These are phyloP conservation scores for Salvator merianae DNA, from an alignment of 2,113 vertebrate genomes.

Conservation along the genomic window DNA sequence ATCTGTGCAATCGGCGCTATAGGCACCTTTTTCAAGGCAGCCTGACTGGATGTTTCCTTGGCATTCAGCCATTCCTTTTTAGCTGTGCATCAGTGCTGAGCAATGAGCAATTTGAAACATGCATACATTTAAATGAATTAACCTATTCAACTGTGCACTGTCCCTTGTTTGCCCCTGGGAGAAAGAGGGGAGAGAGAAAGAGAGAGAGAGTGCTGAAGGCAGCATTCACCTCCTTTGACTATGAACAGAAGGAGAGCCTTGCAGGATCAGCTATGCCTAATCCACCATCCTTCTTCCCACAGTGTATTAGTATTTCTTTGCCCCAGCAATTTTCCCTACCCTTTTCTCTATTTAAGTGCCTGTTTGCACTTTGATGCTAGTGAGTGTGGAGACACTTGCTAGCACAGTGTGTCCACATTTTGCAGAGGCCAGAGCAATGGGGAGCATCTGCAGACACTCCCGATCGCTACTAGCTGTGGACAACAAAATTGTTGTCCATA, in stretches of 20 bases:
- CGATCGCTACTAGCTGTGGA: too few species aligned
- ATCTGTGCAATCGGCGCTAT: background rate
- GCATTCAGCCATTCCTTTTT: slow-evolving; percentile 22
- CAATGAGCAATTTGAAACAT: slow-evolving; percentile 23
- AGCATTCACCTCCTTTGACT: background rate
- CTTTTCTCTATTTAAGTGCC: background rate
- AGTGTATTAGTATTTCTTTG: background rate
- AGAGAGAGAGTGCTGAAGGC: background rate
- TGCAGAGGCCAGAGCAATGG: too few species aligned
- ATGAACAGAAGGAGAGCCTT: too few species aligned
- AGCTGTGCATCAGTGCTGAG: slow-evolving; percentile 14
- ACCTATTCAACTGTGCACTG: slow-evolving; percentile 24
- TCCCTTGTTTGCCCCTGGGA: slow-evolving; percentile 14
- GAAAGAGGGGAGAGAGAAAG: background rate
- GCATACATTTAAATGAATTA: slow-evolving; percentile 36
- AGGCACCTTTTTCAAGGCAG: background rate
- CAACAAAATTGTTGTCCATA: too few species aligned
- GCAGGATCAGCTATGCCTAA: too few species aligned
- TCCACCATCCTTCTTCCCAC: too few species aligned
- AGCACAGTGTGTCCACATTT: too few species aligned
- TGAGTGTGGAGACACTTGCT: too few species aligned
- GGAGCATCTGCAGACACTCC: too few species aligned
- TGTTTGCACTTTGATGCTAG: too few species aligned
- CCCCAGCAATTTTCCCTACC: background rate
- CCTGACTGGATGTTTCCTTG: slow-evolving; percentile 14